Base-by-base conservation (phyloP, 2,797 vertebrate species). In the Babyrousa celebensis region DNA sequence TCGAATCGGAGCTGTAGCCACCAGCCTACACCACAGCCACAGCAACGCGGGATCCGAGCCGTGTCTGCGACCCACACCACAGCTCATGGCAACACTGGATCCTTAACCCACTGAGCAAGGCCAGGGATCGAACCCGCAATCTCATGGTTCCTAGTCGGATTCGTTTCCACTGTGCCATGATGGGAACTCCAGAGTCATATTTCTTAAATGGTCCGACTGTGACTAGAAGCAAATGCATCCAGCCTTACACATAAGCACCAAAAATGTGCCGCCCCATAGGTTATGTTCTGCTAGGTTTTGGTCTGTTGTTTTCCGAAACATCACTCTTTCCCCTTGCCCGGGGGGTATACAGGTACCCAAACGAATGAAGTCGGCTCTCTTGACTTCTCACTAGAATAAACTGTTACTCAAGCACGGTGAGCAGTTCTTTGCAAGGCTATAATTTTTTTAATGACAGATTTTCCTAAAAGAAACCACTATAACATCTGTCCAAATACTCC, bases 401-500 rank as follows among this genome's bases (percentile, higher is more conserved):
- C 91, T 72, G 88, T 83, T 95, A 97, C 97, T 96, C 97, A 96
- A 95, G 88, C 85, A 97, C 63, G 1, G 68, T 94, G 93, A 97
- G 67, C 92, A 72, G 93, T 97, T 98, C 96, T 96, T 97, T 95
- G 94, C 96, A 98, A 97, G 97, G 96, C 98, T 98, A 96, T 95
- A 96, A 95, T 95, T 97, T 96, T 96, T 98, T 97, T 97, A 98
- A 98, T 97, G 94, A 97, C 96, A 98, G 94, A 96, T 97, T 97
- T 97, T 97, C 93, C 97, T 97, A 96, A 97, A 97, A 97, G 96
- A 98, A 98, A 95, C 63, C 95, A 82, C 96, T 96, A 94, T 84
- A 96, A 95, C 32, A 72, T 91, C 86, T 97, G 70, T 94, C 94
- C 90, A 94, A 97, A 91, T 93, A 96, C 92, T 95, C 95, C 95